Evolutionary conservation across 2,888 invertebrate species (phyloP).

Genomic region (Syrphus vitripennis): DNA sequence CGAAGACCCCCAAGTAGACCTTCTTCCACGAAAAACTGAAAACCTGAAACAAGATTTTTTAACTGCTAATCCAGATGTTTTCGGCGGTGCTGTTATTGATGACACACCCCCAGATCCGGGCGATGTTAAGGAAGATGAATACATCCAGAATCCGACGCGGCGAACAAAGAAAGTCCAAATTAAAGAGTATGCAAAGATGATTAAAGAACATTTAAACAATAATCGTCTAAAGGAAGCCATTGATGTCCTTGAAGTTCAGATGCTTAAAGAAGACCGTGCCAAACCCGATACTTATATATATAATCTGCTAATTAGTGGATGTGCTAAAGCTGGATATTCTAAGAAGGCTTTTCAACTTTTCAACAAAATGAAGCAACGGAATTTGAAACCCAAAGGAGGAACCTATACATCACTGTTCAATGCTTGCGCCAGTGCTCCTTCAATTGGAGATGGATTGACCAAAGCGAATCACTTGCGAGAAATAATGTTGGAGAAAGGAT

Average conservation of each 20-base stretch:
- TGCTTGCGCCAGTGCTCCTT: slow-evolving; percentile 92
- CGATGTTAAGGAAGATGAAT: slow-evolving; percentile 85
- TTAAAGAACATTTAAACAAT: slow-evolving; percentile 85
- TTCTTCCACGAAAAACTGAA: neutral
- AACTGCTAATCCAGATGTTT: slow-evolving; percentile 75
- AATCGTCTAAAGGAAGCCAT: slow-evolving; percentile 89
- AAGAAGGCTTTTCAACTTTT: slow-evolving; percentile 92
- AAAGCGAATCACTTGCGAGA: slow-evolving; percentile 86
- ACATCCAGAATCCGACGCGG: slow-evolving; percentile 82
- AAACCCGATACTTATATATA: slow-evolving; percentile 91
- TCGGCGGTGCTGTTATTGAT: slow-evolving; percentile 73
- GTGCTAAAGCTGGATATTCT: slow-evolving; percentile 91
- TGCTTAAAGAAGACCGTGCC: slow-evolving; percentile 89
- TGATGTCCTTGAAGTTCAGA: slow-evolving; percentile 88
- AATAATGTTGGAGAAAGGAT: slow-evolving; percentile 86
- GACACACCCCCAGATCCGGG: slow-evolving; percentile 81
- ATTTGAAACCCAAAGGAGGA: slow-evolving; percentile 85
- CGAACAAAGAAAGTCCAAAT: slow-evolving; percentile 82
- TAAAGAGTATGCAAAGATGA: slow-evolving; percentile 87
- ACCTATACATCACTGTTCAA: slow-evolving; percentile 94
- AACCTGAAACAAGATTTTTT: slow-evolving; percentile 19
- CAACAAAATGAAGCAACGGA: slow-evolving; percentile 90
- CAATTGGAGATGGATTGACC: slow-evolving; percentile 85
- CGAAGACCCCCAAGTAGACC: neutral
- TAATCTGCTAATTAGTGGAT: slow-evolving; percentile 91